Percentiles rank a stretch among this genome's conserved stretches.
These are phyloP conservation scores for Homarus americanus DNA, from an alignment of 1,140 invertebrate genomes.

Conservation along the genomic window DNA sequence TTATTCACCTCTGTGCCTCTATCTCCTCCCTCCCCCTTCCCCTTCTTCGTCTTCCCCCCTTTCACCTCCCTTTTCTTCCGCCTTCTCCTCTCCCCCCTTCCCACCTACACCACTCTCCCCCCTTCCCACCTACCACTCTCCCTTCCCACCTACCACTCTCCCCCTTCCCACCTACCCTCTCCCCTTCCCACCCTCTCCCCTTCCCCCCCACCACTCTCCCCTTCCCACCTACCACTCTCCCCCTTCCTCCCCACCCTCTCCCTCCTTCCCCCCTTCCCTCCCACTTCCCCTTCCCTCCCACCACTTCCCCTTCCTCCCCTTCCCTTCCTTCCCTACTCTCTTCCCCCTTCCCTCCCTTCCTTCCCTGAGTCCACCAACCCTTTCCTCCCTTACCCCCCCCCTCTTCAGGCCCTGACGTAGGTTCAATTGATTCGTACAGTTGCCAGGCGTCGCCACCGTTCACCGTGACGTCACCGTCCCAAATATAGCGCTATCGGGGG, in stretches of 20 bases:
- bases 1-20: too few relatives aligned
- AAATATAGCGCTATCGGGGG: neutral
- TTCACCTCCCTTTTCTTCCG: too few relatives aligned
- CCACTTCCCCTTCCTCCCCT: neutral
- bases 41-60: too few relatives aligned
- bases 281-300: neutral
- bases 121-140: neutral
- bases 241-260: too few relatives aligned
- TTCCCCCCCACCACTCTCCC: neutral
- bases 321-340: neutral
- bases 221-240: neutral
- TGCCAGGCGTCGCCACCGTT: neutral
- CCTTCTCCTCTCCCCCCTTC: too few relatives aligned
- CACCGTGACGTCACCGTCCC: neutral
- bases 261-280: neutral
- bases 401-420: neutral
- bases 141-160: neutral
- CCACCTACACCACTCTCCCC: neutral
- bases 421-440: neutral
- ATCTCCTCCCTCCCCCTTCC: too few relatives aligned
- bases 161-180: neutral
- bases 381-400: neutral
- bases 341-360: neutral
- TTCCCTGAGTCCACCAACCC: neutral
- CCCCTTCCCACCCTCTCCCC: neutral